Percentiles rank a stretch among this genome's conserved stretches.
phyloP scores from a whole-genome alignment of 2,797 vertebrate genomes.

The Betta splendens region DNA sequence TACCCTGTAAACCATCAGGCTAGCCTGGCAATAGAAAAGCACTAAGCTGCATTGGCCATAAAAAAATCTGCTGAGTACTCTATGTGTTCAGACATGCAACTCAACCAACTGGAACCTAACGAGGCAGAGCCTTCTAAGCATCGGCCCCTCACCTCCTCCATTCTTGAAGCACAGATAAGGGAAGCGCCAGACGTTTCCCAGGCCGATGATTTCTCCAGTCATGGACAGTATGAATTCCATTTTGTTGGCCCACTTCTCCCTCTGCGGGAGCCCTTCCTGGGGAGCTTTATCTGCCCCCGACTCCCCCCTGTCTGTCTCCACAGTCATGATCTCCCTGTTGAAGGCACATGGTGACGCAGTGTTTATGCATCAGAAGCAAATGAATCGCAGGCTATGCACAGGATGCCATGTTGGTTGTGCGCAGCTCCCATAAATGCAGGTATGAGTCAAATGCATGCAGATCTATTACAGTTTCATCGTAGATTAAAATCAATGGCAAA shows the following conservation, averaged over 20 bases:
- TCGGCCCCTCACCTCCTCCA: conserved; percentile 82
- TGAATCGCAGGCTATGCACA: conserved; percentile 2
- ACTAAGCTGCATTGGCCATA: too few relatives aligned
- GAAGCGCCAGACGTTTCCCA: conserved; percentile 91
- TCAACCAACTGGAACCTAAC: too few relatives aligned
- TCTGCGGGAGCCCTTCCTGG: conserved; percentile 58
- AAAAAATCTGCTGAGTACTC: too few relatives aligned
- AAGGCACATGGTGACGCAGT: not conserved
- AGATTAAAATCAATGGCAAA: too few relatives aligned
- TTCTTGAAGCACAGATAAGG: conserved; percentile 93
- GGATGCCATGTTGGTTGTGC: not conserved
- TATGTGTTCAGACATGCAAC: not conserved
- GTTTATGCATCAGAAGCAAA: not conserved
- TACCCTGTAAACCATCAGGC: too few relatives aligned
- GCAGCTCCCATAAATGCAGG: not conserved
- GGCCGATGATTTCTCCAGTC: conserved; percentile 91
- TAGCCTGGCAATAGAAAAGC: too few relatives aligned
- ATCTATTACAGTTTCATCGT: too few relatives aligned
- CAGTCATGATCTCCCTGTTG: conserved; percentile 59
- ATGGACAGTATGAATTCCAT: conserved; percentile 90
- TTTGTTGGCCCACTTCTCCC: conserved; percentile 91
- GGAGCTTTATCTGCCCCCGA: conserved; percentile 26
- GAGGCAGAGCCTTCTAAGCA: not conserved
- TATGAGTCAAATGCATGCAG: not conserved
- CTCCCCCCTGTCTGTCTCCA: conserved; percentile 31